Evolutionary conservation across 2,797 vertebrate genomes (phyloP).

Genomic region (Strix occidentalis): DNA sequence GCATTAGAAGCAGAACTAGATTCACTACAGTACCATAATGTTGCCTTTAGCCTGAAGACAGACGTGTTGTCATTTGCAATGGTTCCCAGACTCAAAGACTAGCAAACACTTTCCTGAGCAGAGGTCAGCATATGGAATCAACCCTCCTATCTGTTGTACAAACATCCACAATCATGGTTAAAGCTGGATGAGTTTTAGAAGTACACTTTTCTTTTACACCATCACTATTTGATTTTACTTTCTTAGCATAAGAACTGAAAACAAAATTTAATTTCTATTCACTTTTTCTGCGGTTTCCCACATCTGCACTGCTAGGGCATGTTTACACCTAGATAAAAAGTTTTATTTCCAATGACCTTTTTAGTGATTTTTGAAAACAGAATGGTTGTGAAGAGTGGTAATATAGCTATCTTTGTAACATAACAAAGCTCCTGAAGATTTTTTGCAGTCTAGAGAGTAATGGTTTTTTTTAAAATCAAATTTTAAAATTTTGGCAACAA

Average conservation of each 20-base stretch:
- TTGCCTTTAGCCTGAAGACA: not conserved
- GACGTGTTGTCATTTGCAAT: not conserved
- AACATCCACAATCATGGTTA: not conserved
- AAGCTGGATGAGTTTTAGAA: not conserved
- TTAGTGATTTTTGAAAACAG: not conserved
- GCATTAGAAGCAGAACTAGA: not conserved
- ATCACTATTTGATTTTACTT: not conserved
- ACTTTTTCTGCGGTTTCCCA: not conserved
- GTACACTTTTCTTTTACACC: not conserved
- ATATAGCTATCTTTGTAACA: not conserved
- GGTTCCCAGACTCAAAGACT: not conserved
- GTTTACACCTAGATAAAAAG: not conserved
- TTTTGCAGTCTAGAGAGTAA: not conserved
- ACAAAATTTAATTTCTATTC: not conserved
- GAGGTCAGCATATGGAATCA: not conserved
- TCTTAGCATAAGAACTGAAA: not conserved
- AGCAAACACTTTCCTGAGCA: not conserved
- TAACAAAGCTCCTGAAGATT: not conserved
- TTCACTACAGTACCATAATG: not conserved
- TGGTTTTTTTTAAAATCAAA: not conserved
- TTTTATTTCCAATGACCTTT: not conserved
- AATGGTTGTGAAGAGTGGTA: not conserved
- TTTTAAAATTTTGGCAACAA: not conserved
- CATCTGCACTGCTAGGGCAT: not conserved
- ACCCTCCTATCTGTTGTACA: accelerated